These are phyloP conservation scores for Lamprologus lemairii DNA, from an alignment of 2,113 vertebrate species.

Conservation along the genomic window DNA sequence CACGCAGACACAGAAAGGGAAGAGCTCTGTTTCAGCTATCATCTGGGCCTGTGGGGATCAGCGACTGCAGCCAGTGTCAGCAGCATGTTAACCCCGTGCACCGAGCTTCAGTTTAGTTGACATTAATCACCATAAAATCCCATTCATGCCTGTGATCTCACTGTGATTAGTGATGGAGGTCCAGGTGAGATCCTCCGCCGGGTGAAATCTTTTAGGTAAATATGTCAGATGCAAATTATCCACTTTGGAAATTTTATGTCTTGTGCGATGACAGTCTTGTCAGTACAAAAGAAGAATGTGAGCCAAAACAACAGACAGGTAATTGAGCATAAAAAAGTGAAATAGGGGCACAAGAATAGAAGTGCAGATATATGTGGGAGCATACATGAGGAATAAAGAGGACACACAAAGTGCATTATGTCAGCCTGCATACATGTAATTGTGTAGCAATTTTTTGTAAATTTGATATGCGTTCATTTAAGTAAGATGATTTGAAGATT, in stretches of 20 bases:
- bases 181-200: constrained; percentile 1
- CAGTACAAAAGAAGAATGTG: constrained; percentile 2
- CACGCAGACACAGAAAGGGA: background rate
- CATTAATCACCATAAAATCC: constrained; percentile 41
- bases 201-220: constrained; percentile 1
- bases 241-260: background rate
- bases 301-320: background rate
- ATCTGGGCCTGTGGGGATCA: background rate
- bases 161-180: constrained; percentile 15
- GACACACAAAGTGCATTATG: background rate
- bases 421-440: background rate
- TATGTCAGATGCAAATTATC: constrained; percentile 1
- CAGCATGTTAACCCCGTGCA: background rate
- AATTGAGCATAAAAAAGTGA: constrained; percentile 4
- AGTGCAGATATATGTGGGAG: background rate
- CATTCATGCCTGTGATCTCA: constrained; percentile 32
- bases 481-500: background rate
- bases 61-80: constrained; percentile 8
- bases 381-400: background rate
- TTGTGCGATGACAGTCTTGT: background rate
- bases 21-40: constrained; percentile 23
- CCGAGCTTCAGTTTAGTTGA: background rate
- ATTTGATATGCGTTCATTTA: background rate
- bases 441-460: background rate
- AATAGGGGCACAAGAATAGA: constrained; percentile 1